Evolutionary conservation across 1,140 invertebrate genomes (phyloP).

Genomic region (Pentalonia nigronervosa): DNA sequence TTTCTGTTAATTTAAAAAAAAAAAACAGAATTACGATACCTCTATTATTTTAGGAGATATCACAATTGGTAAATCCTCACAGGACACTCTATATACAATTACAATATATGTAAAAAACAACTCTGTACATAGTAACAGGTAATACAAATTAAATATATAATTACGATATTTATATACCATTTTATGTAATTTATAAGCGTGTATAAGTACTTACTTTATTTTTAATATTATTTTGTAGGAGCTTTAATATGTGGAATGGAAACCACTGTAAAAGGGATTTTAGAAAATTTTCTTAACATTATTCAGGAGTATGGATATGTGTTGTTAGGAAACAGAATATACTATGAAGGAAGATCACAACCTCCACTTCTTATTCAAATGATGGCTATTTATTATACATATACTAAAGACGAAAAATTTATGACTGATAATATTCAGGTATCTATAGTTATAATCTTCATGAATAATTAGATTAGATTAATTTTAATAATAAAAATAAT

Average conservation of each 20-base stretch:
- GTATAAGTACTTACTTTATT: neutral
- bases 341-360: conserved; percentile 80
- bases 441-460: neutral
- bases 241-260: conserved; percentile 78
- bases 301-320: conserved; percentile 75
- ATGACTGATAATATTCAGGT: conserved; percentile 67
- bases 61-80: no score
- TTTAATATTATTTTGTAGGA: conserved; percentile 67
- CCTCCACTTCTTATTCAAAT: conserved; percentile 81
- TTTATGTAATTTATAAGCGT: no score
- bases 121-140: no score
- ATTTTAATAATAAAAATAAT: neutral
- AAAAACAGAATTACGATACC: no score
- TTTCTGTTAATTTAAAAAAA: no score
- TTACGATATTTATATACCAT: no score
- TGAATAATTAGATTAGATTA: conserved; percentile 72
- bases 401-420: conserved; percentile 74
- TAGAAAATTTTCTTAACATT: conserved; percentile 76
- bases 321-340: conserved; percentile 79
- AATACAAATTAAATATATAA: no score
- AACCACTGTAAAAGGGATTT: conserved; percentile 76
- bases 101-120: no score
- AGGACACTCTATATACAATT: no score
- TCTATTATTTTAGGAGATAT: no score
- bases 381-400: conserved; percentile 74